Base-by-base conservation (phyloP, 2,797 vertebrate species). In the Sternarchorhynchus goeldii region DNA sequence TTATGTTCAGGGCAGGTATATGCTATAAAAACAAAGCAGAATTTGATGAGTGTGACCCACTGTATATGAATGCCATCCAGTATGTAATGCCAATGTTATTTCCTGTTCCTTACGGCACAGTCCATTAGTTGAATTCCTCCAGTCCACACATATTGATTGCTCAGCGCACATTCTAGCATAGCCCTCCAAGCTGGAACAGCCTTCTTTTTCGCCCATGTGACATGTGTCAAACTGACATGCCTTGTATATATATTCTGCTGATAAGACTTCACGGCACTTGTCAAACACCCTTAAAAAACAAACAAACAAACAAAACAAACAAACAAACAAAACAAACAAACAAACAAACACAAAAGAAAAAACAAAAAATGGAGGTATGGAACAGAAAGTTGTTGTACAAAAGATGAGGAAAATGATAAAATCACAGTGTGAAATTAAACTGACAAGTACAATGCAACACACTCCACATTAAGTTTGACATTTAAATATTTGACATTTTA, bases 91-190 rank as follows among this genome's bases (percentile, higher is more conserved):
- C 20, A 21, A 21, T 6, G 36, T 53, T 29, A 10, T 64, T 45
- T 75, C 36, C 29, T 75, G 53, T 0, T 6, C 74, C 92, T 84
- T 89, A 96, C 95, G 84, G 34, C 95, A 96, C 36, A 76, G 31
- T 81, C 93, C 93, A 6, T 74, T 29, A 0, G 93, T 92, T n/a
- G 86, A 81, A 0, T 41, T 84, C 20, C 95, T 94, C 95, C 95
- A 96, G 71, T 88, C 63, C 0, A 87, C 41, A 82, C 95, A 96
- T 4, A 89, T 0, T 10, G 83, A 90, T 0, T 66, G 62, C 3
- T 68, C 5, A 2, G 85, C 86, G 82, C 95, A 96, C 50, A 86
- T 25, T 0, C 20, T 4, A 0, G 94, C 93, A 0, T 96, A 96
- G 0, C 56, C 53, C 79, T 93, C 90, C 72, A 96, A n/a, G 81